phyloP scores from a whole-genome alignment of 2,113 vertebrate genomes.

The Oceanites oceanicus region DNA sequence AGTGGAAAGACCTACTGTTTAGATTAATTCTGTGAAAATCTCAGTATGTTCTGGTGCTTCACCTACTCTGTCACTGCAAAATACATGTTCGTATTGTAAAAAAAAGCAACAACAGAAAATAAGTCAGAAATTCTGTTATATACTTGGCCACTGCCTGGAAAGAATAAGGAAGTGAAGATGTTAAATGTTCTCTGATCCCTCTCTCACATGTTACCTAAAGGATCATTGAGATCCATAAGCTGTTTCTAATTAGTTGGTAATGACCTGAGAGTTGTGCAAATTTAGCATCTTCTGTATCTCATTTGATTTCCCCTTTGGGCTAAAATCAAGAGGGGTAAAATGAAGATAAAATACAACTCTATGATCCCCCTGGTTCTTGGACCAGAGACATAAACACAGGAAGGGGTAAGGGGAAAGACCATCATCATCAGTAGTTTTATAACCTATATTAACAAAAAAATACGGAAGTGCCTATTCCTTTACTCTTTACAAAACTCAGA shows the following conservation, averaged over 20 bases:
- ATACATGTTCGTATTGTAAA: background rate
- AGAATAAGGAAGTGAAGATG: conserved; percentile 11
- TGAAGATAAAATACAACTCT: conserved; percentile 68
- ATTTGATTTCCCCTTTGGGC: conserved; percentile 73
- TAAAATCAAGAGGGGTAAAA: conserved; percentile 63
- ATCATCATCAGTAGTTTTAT: conserved; percentile 52
- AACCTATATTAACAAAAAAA: conserved; percentile 41
- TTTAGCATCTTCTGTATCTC: conserved; percentile 69
- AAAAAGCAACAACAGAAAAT: background rate
- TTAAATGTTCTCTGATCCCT: conserved; percentile 41
- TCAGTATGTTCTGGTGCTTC: background rate
- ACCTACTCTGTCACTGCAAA: background rate
- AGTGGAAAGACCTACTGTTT: background rate
- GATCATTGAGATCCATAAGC: conserved; percentile 63
- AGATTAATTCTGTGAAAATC: background rate
- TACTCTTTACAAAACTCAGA: background rate
- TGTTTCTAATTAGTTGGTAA: conserved; percentile 78
- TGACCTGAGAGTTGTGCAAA: conserved; percentile 67
- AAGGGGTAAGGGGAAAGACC: conserved; percentile 66
- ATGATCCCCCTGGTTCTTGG: conserved; percentile 50
- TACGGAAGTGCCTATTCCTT: background rate
- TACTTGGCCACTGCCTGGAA: background rate
- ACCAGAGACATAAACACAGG: conserved; percentile 66
- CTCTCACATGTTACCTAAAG: conserved; percentile 52
- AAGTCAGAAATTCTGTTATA: background rate